Percentiles rank a stretch among this genome's conserved stretches.
Evolutionary conservation across 2,113 vertebrate genomes (phyloP).

Genomic region (Megaceryle torquata): DNA sequence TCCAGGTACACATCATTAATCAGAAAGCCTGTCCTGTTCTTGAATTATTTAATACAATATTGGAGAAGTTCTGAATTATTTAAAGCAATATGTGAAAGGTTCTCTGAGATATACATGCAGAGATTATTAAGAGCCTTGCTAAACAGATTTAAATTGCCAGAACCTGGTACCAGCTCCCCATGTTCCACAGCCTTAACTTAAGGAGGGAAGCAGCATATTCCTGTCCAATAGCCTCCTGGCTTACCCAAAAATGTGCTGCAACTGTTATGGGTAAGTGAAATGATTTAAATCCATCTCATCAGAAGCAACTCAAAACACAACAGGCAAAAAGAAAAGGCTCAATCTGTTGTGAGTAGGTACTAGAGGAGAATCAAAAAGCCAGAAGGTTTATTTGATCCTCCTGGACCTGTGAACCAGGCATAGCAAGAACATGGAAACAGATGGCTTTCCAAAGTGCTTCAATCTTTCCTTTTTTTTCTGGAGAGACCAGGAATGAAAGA

Average conservation of each 20-base stretch:
- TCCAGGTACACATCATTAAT: conserved; percentile 70
- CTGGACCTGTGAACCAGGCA: not conserved
- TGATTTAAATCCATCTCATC: not conserved
- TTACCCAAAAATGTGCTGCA: not conserved
- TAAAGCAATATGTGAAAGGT: conserved; percentile 56
- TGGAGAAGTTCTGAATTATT: conserved; percentile 68
- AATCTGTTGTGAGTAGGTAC: not conserved
- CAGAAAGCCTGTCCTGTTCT: conserved; percentile 56
- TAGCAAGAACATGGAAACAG: not conserved
- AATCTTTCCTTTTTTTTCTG: not conserved
- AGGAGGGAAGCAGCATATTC: not conserved
- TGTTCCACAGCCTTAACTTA: not conserved
- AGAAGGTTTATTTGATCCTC: not conserved
- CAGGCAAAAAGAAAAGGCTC: not conserved
- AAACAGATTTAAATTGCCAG: conserved; percentile 53
- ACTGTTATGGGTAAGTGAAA: not conserved
- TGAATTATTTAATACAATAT: conserved; percentile 74
- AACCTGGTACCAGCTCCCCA: not conserved
- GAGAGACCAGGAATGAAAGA: not conserved
- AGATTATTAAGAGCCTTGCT: conserved; percentile 67
- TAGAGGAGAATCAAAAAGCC: not conserved
- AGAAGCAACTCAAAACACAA: not conserved
- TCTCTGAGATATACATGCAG: conserved; percentile 61
- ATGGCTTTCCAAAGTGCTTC: not conserved
- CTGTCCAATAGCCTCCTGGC: not conserved